Evolutionary conservation across 2,888 invertebrate species (phyloP).

Genomic region (Drosophila colorata): DNA sequence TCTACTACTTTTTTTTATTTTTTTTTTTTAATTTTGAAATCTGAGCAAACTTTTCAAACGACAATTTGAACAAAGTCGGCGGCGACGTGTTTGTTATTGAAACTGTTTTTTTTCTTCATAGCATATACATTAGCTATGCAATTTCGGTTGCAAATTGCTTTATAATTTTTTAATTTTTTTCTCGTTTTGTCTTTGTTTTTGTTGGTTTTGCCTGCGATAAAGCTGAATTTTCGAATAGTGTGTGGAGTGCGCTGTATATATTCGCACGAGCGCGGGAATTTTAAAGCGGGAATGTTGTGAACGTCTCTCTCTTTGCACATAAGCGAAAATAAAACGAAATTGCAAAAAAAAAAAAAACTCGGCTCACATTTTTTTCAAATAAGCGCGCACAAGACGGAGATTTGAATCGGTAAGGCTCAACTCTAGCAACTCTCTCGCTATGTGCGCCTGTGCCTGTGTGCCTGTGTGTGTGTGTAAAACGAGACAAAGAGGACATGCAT

Average conservation of each 20-base stretch:
- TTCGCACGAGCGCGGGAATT: constrained; percentile 41
- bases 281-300: constrained; percentile 37
- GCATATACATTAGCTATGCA: constrained; percentile 12
- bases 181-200: constrained; percentile 38
- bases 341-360: too few species aligned
- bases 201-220: constrained; percentile 22
- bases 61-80: constrained; percentile 40
- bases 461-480: neutral
- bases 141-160: constrained; percentile 29
- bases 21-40: constrained; percentile 4
- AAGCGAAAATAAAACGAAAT: too few species aligned
- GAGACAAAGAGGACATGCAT: constrained; percentile 34
- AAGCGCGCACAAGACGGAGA: constrained; percentile 42
- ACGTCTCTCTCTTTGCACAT: constrained; percentile 3
- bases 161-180: constrained; percentile 22
- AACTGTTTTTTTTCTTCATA: constrained; percentile 7
- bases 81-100: constrained; percentile 36
- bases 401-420: constrained; percentile 11
- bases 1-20: constrained; percentile 6
- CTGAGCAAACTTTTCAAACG: too few species aligned
- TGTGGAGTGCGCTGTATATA: constrained; percentile 38
- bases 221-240: constrained; percentile 16
- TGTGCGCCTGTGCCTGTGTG: neutral
- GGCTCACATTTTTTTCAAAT: constrained; percentile 32
- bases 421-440: neutral